phyloP scores from a whole-genome alignment of 2,113 vertebrate species.

The Catagonus wagneri region DNA sequence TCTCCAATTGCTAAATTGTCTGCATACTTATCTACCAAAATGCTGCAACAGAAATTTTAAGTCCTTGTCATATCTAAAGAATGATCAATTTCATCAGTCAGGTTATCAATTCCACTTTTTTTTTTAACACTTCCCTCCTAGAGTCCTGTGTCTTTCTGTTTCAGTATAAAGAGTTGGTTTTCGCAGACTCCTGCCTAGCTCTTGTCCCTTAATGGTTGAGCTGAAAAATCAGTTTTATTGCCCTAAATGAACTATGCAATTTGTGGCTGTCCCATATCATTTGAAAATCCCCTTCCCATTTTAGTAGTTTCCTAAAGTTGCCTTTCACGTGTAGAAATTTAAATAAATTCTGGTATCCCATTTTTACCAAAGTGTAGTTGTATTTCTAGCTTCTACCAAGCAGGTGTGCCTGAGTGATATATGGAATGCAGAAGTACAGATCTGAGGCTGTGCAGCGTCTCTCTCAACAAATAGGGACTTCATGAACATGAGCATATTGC shows the following conservation, averaged over 20 bases:
- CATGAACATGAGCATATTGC: background rate
- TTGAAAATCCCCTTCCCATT: background rate
- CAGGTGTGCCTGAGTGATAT: background rate
- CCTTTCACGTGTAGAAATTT: conserved; percentile 13
- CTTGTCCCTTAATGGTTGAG: background rate
- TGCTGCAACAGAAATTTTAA: background rate
- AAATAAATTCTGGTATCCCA: background rate
- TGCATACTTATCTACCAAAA: background rate
- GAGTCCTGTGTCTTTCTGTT: background rate
- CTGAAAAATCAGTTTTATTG: background rate
- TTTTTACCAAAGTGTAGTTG: background rate
- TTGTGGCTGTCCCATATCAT: background rate
- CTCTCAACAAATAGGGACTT: background rate
- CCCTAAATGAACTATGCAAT: background rate
- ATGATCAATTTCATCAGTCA: background rate
- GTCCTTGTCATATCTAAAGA: background rate
- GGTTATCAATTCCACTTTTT: background rate
- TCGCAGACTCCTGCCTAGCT: background rate
- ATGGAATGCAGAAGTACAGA: background rate
- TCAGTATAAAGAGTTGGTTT: background rate
- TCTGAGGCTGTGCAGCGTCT: background rate
- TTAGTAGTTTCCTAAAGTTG: background rate
- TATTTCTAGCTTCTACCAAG: background rate
- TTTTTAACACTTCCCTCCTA: background rate
- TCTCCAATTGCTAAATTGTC: background rate